Evolutionary conservation across 2,888 invertebrate genomes (phyloP).

Genomic region (Drosophila multiciliata): DNA sequence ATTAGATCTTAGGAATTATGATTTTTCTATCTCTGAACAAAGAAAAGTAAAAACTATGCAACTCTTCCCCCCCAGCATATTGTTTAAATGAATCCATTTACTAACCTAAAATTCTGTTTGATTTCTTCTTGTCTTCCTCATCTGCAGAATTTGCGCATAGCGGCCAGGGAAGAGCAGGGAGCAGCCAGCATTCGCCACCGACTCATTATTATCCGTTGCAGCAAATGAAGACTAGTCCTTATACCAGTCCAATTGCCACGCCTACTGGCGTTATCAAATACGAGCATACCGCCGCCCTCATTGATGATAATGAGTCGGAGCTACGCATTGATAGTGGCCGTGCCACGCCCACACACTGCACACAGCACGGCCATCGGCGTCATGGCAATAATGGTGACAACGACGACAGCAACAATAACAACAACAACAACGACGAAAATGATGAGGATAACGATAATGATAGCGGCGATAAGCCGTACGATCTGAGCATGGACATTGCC

Average conservation of each 20-base stretch:
- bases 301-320: conserved; percentile 72
- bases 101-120: conserved; percentile 31
- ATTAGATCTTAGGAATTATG: conserved; percentile 46
- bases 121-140: conserved; percentile 33
- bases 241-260: conserved; percentile 75
- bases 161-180: conserved; percentile 27
- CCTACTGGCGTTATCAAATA: conserved; percentile 76
- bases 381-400: conserved; percentile 60
- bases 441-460: conserved; percentile 57
- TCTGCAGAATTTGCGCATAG: conserved; percentile 45
- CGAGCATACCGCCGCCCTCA: conserved; percentile 63
- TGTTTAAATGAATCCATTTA: conserved; percentile 10
- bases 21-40: conserved; percentile 38
- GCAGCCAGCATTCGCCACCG: conserved; percentile 23
- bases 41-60: conserved; percentile 15
- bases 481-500: conserved; percentile 83
- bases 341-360: conserved; percentile 56
- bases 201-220: conserved; percentile 66
- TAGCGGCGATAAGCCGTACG: conserved; percentile 80
- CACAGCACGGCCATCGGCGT: conserved; percentile 25
- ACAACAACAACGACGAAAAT: conserved; percentile 61
- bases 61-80: conserved; percentile 20
- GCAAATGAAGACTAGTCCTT: conserved; percentile 80
- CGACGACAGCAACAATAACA: conserved; percentile 53
- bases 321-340: conserved; percentile 68